Evolutionary conservation across 2,113 vertebrate genomes (phyloP), one percentile per base, ranked within the genome.

Genomic region (Callionymus lyra): DNA sequence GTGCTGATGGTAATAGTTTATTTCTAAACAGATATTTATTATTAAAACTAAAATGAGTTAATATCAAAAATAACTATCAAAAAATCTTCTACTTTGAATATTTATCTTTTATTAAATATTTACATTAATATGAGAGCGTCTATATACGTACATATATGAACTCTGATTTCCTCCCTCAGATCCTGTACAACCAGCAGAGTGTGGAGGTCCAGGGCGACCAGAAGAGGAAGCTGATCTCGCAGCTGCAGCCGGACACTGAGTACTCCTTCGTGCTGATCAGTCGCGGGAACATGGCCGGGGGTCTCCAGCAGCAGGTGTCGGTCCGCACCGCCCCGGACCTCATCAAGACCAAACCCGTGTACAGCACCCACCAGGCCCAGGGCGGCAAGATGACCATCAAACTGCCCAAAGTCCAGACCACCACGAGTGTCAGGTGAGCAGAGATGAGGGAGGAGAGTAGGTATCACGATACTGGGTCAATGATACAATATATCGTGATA

Each of bases 191-290:
- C 37, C 91, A 94, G 75, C 93, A 97, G 82, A 94, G 92, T 0
- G 91, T 99, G 63, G 95, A 98, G 71, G 95, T 99, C 53, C 86
- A 88, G 0, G 95, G 95, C n/a, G 86, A 90, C 73, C 91, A 90
- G 0, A 94, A 93, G 88, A 86, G 88, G 78, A 97, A 92, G 65
- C 84, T 98, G 72, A 97, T 99, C 53, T 88, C 85, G 14, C 86
- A 88, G 61, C 84, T 99, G 44, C 87, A 93, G 77, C 92, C 95
- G 1, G 90, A 97, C 82, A 98, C 94, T 0, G 90, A 99, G 44
- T 99, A 99, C 79, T 97, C 92, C 0, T 97, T 99, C n/a, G 94
- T 94, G 54, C 85, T 98, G 34, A 98, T 91, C 78, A 94, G 90
- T 71, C 87, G 90, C 0, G 94, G 95, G 38, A 94, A 88, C 85